Evolutionary conservation across 2,113 vertebrate genomes (phyloP), one percentile per base, ranked within the genome.

Genomic region (Passer domesticus): DNA sequence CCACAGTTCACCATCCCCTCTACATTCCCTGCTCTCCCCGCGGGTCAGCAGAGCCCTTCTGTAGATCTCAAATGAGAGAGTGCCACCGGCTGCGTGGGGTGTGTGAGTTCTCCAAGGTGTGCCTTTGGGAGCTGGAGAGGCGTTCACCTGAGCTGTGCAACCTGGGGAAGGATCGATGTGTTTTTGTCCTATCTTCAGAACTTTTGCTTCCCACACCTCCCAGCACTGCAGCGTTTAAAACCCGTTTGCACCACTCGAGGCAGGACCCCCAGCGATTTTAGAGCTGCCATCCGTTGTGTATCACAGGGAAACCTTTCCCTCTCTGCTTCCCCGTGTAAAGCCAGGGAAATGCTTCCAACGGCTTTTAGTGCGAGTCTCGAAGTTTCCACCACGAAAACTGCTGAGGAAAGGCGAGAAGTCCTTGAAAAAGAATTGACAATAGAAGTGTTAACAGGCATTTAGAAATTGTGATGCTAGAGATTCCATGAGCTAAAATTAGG

Each of bases 201-300:
- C 5, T 77, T 91, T 52, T 41, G 7, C 21, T 69, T n/a, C 31
- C 22, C 37, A 13, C 23, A 9, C 16, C 16, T 80, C 30, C 19
- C 24, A 75, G 46, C 52, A 11, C 12, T 31, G 35, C 30, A 18
- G 31, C 1, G 1, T 39, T 91, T 18, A 53, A 56, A 81, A 37
- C 4, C 3, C 1, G 1, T 52, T 68, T 46, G 21, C n/a, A 2
- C 24, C 11, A 7, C 37, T 47, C 16, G 8, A 43, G 31, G 15
- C 44, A 23, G 39, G 9, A 22, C 2, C 0, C 10, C 14, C 80
- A 28, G 52, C 2, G 5, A 7, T 19, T 2, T 46, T 31, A 33
- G 41, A 73, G 33, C 18, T 1, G 1, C 41, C 25, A 16, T 4
- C 9, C 10, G 11, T 1, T 47, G 19, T 3, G 23, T 12, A 16